These are phyloP conservation scores for Cyrtodaria siliqua DNA, from an alignment of 2,888 invertebrate genomes.

Conservation along the genomic window DNA sequence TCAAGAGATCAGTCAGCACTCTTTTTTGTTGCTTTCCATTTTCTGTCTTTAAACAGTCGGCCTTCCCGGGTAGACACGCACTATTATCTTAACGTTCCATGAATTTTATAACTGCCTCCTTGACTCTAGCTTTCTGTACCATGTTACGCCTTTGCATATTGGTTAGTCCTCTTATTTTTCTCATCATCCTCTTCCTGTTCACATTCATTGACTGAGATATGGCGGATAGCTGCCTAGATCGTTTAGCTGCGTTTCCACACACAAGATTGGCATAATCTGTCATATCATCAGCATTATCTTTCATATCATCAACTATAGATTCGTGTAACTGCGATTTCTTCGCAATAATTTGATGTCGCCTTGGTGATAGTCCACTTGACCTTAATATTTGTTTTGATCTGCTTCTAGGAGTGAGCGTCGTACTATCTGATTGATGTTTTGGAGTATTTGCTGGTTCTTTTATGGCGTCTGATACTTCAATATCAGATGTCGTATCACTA, in stretches of 20 bases:
- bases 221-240: conserved; percentile 12
- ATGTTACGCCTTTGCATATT: background rate
- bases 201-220: conserved; percentile 4
- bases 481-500: too few relatives aligned
- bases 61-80: conserved; percentile 35
- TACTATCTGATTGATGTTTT: background rate
- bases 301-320: background rate
- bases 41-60: conserved; percentile 17
- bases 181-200: conserved; percentile 2
- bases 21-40: conserved; percentile 15
- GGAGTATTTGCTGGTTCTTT: background rate
- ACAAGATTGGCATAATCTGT: background rate
- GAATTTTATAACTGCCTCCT: conserved; percentile 8
- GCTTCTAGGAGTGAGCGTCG: conserved; percentile 13
- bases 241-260: conserved; percentile 9
- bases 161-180: background rate
- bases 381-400: conserved; percentile 6
- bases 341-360: background rate
- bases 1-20: conserved; percentile 30
- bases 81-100: conserved; percentile 39
- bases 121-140: conserved; percentile 7
- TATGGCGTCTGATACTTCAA: too few relatives aligned
- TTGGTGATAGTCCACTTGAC: conserved; percentile 4
- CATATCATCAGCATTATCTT: conserved; percentile 4
- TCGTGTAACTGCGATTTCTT: conserved; percentile 1